Evolutionary conservation across 2,113 vertebrate genomes (phyloP).

Genomic region (Cryptomyrus ogoouensis): DNA sequence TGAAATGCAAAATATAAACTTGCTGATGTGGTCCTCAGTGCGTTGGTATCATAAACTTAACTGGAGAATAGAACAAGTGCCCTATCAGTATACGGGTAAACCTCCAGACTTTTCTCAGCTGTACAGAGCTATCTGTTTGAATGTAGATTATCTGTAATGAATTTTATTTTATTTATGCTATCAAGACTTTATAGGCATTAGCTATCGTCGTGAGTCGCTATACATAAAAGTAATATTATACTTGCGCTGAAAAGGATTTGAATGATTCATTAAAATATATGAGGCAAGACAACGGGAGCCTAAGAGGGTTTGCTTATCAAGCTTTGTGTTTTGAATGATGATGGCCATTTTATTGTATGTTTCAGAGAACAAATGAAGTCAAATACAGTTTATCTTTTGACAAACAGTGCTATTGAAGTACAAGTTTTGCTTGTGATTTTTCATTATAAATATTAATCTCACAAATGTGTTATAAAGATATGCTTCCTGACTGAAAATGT

Average conservation of each 20-base stretch:
- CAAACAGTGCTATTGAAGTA: not conserved
- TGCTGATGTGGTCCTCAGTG: not conserved
- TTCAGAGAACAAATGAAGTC: not conserved
- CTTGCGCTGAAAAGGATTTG: not conserved
- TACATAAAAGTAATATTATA: not conserved
- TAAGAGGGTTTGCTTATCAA: not conserved
- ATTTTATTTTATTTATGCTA: not conserved
- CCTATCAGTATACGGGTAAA: not conserved
- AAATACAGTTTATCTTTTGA: not conserved
- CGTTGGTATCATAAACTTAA: not conserved
- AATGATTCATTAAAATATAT: not conserved
- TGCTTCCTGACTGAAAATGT: not conserved
- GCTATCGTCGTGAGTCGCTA: not conserved
- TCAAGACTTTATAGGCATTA: not conserved
- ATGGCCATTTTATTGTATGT: not conserved
- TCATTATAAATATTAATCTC: slow-evolving; percentile 1
- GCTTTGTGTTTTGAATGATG: not conserved
- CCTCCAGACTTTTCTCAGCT: not conserved
- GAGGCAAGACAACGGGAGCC: not conserved
- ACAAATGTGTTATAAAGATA: not conserved
- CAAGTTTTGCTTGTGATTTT: not conserved
- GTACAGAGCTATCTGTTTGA: not conserved
- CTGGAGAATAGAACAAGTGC: not conserved
- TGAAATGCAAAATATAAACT: not conserved
- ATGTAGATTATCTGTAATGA: slow-evolving; percentile 1